Base-by-base conservation (phyloP, 2,888 invertebrate genomes). In the Nomada fucata region DNA sequence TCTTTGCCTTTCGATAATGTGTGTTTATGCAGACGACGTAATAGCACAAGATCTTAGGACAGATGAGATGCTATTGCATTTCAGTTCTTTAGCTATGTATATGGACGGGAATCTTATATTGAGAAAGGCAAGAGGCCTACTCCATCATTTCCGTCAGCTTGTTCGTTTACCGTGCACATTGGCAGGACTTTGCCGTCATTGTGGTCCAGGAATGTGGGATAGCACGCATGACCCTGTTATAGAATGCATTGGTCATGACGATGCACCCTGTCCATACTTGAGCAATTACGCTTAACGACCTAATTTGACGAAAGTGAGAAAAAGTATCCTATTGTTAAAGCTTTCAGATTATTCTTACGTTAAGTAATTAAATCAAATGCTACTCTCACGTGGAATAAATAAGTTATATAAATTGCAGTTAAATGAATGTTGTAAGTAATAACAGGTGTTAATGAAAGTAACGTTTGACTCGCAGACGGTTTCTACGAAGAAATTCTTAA, bases 11-110 rank as follows among this genome's bases (percentile, higher is more conserved):
- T 97, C 99, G 73, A 98, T 99, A 90, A 97, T 99, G 83, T 97
- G 97, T 57, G 97, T 98, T 47, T 99, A 99, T 92, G 97, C 97
- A 3, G 98, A 98, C 91, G 98, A 98, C 94, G 98, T 99, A 72
- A 97, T 98, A 85, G 97, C 98, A 50, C 98, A 99, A 94, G 97
- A 97, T 91, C 95, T 99, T 65, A 96, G 98, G 88, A 97, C 98
- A 10, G 99, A 99, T 92, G 99, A 99, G 94, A 98, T 98, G 96
- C 94, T 99, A 71, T 94, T 99, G 78, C 98, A 99, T 94, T 99
- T 99, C 93, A 98, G 98, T 92, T 98, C 98, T 13, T 95, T 99
- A 87, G 98, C 99, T 29, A 98, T 98, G 97, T 99, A 98, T 93
- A 99, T 99, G 99, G 98, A 98, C 93, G 98, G 98, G 0, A 96